Percentiles rank a stretch among this genome's conserved stretches.
phyloP scores from a whole-genome alignment of 2,888 invertebrate species.

The Pachliopta kotzebuea region DNA sequence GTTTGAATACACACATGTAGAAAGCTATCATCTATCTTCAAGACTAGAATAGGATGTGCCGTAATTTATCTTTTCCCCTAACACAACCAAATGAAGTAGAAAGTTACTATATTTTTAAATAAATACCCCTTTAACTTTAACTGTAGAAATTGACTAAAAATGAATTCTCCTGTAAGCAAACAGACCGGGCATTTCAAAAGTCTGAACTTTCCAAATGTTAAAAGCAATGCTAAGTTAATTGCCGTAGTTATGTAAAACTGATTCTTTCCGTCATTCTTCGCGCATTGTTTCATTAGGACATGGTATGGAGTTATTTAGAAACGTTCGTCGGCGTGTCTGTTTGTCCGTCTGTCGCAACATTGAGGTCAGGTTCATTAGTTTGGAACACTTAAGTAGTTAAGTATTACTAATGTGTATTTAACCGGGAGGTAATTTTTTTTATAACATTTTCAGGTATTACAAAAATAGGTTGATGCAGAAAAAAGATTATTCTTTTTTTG shows the following conservation, averaged over 20 bases:
- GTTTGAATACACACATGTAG: no score
- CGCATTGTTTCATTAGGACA: constrained; percentile 20
- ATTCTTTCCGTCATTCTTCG: constrained; percentile 17
- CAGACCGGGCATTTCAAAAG: background rate
- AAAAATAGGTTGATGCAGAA: no score
- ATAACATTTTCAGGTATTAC: no score
- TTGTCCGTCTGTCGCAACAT: constrained; percentile 31
- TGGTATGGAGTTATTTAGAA: constrained; percentile 12
- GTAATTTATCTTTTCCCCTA: no score
- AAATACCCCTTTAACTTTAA: no score
- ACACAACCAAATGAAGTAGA: no score
- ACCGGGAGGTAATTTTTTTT: no score
- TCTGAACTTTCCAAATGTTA: background rate
- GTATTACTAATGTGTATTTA: constrained; percentile 7
- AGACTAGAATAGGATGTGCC: no score
- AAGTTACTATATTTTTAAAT: no score
- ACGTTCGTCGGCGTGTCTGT: constrained; percentile 30
- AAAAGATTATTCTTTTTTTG: no score
- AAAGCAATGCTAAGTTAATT: constrained; percentile 11
- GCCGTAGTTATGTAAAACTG: constrained; percentile 14
- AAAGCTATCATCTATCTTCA: no score
- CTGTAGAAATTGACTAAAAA: background rate
- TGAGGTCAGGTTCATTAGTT: constrained; percentile 36
- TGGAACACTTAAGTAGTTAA: constrained; percentile 30
- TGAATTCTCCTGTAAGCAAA: background rate